Percentiles rank a stretch among this genome's conserved stretches.
Evolutionary conservation across 2,888 invertebrate genomes (phyloP).

Genomic region (Drosophila antonietae): DNA sequence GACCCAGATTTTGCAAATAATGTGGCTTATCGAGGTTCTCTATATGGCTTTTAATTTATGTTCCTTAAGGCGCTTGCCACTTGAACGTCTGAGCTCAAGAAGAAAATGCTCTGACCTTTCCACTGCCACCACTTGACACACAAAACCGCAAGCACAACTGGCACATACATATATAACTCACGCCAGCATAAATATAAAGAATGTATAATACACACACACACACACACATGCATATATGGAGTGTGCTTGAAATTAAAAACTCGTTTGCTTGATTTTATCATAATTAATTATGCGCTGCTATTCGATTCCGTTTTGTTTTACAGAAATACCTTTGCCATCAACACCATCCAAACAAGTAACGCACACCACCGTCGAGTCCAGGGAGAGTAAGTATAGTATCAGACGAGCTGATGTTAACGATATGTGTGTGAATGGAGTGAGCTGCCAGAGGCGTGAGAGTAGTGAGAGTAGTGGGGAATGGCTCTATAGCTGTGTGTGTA

Average conservation of each 20-base stretch:
- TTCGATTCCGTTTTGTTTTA: slow-evolving; percentile 72
- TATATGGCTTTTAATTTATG: slow-evolving; percentile 18
- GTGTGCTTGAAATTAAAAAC: slow-evolving; percentile 58
- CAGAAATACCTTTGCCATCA: slow-evolving; percentile 95
- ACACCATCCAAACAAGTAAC: slow-evolving; percentile 90
- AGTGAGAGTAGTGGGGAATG: not conserved
- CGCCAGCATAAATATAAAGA: not conserved
- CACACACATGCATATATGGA: not conserved
- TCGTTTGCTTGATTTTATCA: slow-evolving; percentile 54
- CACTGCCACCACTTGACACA: slow-evolving; percentile 50
- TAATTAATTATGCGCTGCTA: slow-evolving; percentile 76
- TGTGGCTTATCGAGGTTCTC: slow-evolving; percentile 31
- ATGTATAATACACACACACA: slow-evolving; percentile 9
- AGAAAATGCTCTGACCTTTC: slow-evolving; percentile 42
- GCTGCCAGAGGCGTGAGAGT: not conserved
- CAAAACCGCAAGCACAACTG: slow-evolving; percentile 47
- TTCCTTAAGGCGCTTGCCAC: slow-evolving; percentile 44
- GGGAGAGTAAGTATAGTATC: slow-evolving; percentile 84
- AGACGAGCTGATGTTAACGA: slow-evolving; percentile 41
- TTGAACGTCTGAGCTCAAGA: slow-evolving; percentile 37
- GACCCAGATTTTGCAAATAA: slow-evolving; percentile 48
- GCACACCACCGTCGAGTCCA: slow-evolving; percentile 84
- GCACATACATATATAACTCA: not conserved
- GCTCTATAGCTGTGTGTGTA: not conserved
- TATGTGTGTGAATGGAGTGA: slow-evolving; percentile 14